A percentile compares a stretch with the other conserved stretches of the same genome.
Conservation (phyloP, 2,888 invertebrate species). For the Eumerus sabulonum region DNA sequence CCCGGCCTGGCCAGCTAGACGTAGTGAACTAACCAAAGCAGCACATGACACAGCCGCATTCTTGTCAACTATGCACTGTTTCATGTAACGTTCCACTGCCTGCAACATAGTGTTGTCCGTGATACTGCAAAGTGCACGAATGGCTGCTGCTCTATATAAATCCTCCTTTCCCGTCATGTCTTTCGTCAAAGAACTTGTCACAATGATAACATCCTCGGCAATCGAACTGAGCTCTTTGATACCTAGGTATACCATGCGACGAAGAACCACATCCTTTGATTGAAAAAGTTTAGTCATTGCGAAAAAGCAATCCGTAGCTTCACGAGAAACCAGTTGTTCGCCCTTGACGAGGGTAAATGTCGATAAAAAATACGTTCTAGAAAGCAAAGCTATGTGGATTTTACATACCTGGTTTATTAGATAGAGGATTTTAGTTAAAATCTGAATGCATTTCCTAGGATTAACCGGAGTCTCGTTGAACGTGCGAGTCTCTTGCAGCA, state of each 20-base stretch:
- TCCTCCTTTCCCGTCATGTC: conserved; percentile 99
- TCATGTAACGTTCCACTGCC: conserved; percentile 99
- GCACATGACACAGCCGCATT: conserved; percentile 97
- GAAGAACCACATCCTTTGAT: conserved; percentile 95
- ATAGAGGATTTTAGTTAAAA: conserved; percentile 97
- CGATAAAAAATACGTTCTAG: too few species aligned
- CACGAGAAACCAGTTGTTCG: conserved; percentile 93
- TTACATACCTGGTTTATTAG: conserved; percentile 90
- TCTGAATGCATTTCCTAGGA: conserved; percentile 96
- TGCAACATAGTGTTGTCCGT: conserved; percentile 97
- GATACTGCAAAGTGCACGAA: conserved; percentile 97
- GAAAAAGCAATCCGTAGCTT: conserved; percentile 99
- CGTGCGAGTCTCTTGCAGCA: conserved; percentile 97
- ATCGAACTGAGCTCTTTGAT: conserved; percentile 96
- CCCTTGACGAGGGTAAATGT: conserved; percentile 84
- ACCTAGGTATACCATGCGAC: conserved; percentile 97
- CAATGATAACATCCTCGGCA: conserved; percentile 99
- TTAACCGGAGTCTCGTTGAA: conserved; percentile 99
- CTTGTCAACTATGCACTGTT: conserved; percentile 99
- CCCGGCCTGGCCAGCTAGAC: conserved; percentile 86
- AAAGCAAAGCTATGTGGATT: background rate
- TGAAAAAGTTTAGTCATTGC: conserved; percentile 99
- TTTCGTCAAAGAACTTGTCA: conserved; percentile 97
- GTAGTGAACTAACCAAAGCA: conserved; percentile 94
- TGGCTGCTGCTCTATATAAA: conserved; percentile 95